These are phyloP conservation scores for Myotis lucifugus DNA, from an alignment of 2,113 vertebrate genomes.

Conservation along the genomic window DNA sequence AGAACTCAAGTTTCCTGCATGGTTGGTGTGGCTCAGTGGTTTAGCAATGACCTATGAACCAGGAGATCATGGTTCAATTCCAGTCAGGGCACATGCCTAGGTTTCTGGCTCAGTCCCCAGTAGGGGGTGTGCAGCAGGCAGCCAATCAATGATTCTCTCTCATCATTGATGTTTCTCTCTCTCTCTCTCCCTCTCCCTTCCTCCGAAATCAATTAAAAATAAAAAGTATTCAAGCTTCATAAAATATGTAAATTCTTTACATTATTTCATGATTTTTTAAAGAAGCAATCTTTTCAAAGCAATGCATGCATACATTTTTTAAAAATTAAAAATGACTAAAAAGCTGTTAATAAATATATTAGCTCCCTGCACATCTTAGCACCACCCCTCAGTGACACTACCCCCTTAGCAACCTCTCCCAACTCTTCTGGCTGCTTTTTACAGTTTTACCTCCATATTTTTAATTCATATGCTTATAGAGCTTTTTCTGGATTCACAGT, in stretches of 20 bases:
- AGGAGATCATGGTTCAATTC: too few relatives aligned
- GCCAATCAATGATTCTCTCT: too few relatives aligned
- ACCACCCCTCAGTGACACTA: background rate
- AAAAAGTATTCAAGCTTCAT: background rate
- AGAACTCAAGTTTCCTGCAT: background rate
- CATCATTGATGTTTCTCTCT: too few relatives aligned
- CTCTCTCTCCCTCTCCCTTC: too few relatives aligned
- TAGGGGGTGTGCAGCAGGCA: too few relatives aligned
- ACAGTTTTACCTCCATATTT: background rate
- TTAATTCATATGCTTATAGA: background rate
- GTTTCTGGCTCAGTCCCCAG: too few relatives aligned
- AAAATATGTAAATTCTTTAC: constrained; percentile 15
- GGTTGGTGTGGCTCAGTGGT: too few relatives aligned
- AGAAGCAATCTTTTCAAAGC: constrained; percentile 6
- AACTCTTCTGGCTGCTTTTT: background rate
- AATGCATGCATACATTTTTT: background rate
- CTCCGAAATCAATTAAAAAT: too few relatives aligned
- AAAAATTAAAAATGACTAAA: background rate
- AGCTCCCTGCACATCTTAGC: too few relatives aligned
- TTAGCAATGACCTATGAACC: too few relatives aligned
- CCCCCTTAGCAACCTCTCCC: background rate
- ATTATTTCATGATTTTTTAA: background rate
- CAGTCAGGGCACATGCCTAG: too few relatives aligned
- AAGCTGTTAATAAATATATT: background rate
- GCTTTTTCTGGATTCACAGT: background rate